A percentile compares a stretch with the other conserved stretches of the same genome.
These are phyloP conservation scores for Ptilonorhynchus violaceus DNA, from an alignment of 2,113 vertebrate genomes.

Conservation along the genomic window DNA sequence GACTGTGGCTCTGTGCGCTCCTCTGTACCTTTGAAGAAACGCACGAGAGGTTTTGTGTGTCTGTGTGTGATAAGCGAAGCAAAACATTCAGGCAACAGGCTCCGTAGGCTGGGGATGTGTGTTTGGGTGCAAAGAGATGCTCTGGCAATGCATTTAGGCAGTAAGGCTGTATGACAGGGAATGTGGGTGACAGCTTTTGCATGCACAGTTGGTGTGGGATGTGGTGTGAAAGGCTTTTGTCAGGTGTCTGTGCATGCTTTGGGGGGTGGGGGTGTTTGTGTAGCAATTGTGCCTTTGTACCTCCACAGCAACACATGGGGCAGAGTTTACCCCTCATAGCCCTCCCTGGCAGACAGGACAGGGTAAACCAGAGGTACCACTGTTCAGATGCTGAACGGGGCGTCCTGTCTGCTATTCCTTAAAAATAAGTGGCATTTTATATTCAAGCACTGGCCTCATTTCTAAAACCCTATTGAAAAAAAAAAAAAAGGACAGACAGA, in stretches of 20 bases:
- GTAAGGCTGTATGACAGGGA: neutral
- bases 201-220: neutral
- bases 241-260: neutral
- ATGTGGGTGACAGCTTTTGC: neutral
- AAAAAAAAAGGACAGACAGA: neutral
- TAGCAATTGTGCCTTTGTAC: neutral
- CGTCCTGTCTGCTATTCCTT: neutral
- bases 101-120: accelerated
- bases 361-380: neutral
- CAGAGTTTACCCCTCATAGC: neutral
- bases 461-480: neutral
- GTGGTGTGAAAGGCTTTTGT: neutral
- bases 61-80: neutral
- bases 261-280: too few species aligned
- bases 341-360: neutral
- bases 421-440: neutral
- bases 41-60: too few species aligned
- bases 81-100: neutral
- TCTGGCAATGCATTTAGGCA: neutral
- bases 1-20: neutral
- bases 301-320: neutral
- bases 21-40: neutral
- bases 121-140: neutral
- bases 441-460: neutral
- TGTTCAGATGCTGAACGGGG: accelerated